Base-by-base conservation (phyloP, 2,888 invertebrate genomes). In the Apamea monoglypha region DNA sequence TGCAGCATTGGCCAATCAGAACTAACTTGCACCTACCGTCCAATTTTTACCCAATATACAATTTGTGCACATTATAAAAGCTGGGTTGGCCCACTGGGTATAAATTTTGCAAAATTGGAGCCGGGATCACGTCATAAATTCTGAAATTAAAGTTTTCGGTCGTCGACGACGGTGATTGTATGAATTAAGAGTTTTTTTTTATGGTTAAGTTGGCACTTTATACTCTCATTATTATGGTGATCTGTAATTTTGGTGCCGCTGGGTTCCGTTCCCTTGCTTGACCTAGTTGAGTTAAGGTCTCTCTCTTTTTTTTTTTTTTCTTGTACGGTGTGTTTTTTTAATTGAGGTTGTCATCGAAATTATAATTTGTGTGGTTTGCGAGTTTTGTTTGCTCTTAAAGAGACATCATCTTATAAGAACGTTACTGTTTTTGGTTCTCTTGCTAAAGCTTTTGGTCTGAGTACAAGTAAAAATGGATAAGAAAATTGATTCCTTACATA, bases 101-200 rank as follows among this genome's bases (percentile, higher is more conserved):
- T 94, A 94, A 94, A 94, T 94, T 93, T 92, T 90, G 92, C 93
- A 83, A 94, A 94, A 94, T 94, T 93, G 93, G 90, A 89, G 85
- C 86, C 84, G 80, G 76, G 89, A 90, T 91, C 93, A 92, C 91
- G 88, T 94, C 93, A 87, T 94, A 94, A 94, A 94, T 94, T 92
- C 91, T 85, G 89, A 89, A 91, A 93, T 92, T 92, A 93, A 91
- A 86, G 87, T 89, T 89, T 85, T 81, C 76, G 83, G 80, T 72
- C 90, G 81, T 86, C 80, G 53, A 36, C 80, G 53, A 36, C 68
- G 53, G 10, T 90, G 89, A 89, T 89, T 89, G 90, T 89, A 89
- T 87, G 89, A 85, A 89, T 90, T 89, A 89, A 85, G 87, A 86
- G 69, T 70, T 90, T 86, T 89, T 36, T 89, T 90, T 89, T 87